Conservation (phyloP, 2,113 vertebrate species). For the Anseranas semipalmata region DNA sequence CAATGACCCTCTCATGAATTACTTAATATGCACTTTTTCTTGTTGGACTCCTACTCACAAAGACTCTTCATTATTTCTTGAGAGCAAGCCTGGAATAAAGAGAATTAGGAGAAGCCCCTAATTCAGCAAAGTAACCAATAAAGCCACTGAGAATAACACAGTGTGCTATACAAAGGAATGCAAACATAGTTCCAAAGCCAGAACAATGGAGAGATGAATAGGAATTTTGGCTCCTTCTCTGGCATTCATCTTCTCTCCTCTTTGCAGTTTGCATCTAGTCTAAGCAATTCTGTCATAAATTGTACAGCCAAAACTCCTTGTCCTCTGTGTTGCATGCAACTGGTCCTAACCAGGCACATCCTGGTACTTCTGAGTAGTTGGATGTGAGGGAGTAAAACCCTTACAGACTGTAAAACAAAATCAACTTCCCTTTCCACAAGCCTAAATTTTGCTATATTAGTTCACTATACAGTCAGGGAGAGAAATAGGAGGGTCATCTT, state of each 20-base stretch:
- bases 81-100: not conserved
- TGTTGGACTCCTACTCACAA: not conserved
- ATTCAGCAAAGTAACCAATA: not conserved
- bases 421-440: not conserved
- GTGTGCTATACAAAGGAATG: not conserved
- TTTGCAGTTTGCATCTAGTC: not conserved
- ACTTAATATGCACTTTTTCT: not conserved
- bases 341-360: not conserved
- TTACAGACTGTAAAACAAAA: not conserved
- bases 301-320: not conserved
- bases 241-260: not conserved
- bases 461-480: not conserved
- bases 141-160: not conserved
- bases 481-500: not conserved
- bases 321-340: not conserved
- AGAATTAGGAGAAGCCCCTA: not conserved
- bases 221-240: not conserved
- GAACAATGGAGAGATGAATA: not conserved
- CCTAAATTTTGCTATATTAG: not conserved
- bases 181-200: not conserved
- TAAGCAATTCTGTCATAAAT: not conserved
- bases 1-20: not conserved
- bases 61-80: not conserved
- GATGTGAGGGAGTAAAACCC: not conserved
- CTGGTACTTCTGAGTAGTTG: not conserved